Base-by-base conservation (phyloP, 2,113 vertebrate genomes). In the Struthio camelus region DNA sequence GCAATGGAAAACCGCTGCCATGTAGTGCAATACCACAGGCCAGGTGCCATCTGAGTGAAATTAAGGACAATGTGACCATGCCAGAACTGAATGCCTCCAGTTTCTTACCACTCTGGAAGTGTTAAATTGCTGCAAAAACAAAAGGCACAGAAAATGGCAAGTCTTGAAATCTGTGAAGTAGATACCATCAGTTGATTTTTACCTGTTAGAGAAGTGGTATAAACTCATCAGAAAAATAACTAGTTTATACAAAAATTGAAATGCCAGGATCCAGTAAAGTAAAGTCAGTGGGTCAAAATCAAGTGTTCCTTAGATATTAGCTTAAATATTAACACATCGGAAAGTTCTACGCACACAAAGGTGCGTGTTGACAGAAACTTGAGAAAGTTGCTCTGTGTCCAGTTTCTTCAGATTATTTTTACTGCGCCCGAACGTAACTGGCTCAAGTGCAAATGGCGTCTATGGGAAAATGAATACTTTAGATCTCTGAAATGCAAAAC, bases 1-100 rank as follows among this genome's bases (percentile, higher is more conserved):
- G 65, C 30, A 71, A 46, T 76, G 73, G 51, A 50, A 34, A 19
- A 58, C 20, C 46, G 9, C 32, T 48, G 64, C 66, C 56, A 48
- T 1, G 23, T 50, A 40, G 10, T 0, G 14, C 75, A n/a, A 69
- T 0, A 42, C 18, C 50, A 1, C 0, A 3, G 54, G 25, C 24
- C 51, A n/a, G 40, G 40, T 90, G 59, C 34, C 67, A 66, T 42
- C 53, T 2, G 1, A 72, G 50, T 19, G 86, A 91, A 40, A 79
- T 22, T 10, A 77, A 87, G 78, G 91, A 58, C 66, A 34, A 10
- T 0, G 14, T 46, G 44, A 42, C 15, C 22, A 17, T 0, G 3
- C 42, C 72, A 84, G 64, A 73, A 58, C 12, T 2, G 9, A 84
- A 51, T 44, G 62, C 64, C 38, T 83, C 76, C 5, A 4, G 1